A percentile compares a stretch with the other conserved stretches of the same genome.
phyloP scores from a whole-genome alignment of 2,113 vertebrate species.

The Chinchilla lanigera region DNA sequence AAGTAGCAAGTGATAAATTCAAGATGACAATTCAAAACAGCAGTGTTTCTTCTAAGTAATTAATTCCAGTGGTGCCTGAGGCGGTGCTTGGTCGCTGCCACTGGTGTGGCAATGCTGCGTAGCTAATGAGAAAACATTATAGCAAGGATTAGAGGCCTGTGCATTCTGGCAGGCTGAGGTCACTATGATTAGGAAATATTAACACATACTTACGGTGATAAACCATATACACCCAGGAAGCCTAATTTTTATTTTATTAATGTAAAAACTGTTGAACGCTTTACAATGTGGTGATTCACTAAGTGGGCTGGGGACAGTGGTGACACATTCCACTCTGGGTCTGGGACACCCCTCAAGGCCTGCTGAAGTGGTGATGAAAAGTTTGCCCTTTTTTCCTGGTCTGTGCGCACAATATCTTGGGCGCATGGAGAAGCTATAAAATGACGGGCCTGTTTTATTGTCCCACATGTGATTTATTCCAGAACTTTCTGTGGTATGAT shows the following conservation, averaged over 20 bases:
- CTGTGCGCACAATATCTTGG: neutral
- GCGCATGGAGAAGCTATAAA: neutral
- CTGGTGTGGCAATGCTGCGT: constrained; percentile 93
- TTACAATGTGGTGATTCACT: constrained; percentile 70
- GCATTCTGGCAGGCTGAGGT: constrained; percentile 88
- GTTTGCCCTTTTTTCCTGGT: neutral
- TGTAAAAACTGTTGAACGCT: constrained; percentile 60
- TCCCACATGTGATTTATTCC: constrained; percentile 4
- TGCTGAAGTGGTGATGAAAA: neutral
- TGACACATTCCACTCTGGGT: neutral
- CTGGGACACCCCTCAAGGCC: neutral
- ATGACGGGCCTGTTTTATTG: constrained; percentile 1
- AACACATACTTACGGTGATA: constrained; percentile 84
- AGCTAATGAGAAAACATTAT: constrained; percentile 97
- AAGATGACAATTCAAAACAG: constrained; percentile 98
- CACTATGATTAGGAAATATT: constrained; percentile 88
- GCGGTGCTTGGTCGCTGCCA: constrained; percentile 89
- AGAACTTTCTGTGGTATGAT: neutral
- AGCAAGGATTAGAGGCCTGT: constrained; percentile 91
- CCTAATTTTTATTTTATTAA: constrained; percentile 81
- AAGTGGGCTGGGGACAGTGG: neutral
- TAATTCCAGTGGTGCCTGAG: constrained; percentile 98
- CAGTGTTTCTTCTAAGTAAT: constrained; percentile 98
- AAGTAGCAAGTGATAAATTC: constrained; percentile 99
- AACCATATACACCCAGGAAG: constrained; percentile 84